Evolutionary conservation across 2,113 vertebrate genomes (phyloP).

Genomic region (Pelvicachromis taeniatus): DNA sequence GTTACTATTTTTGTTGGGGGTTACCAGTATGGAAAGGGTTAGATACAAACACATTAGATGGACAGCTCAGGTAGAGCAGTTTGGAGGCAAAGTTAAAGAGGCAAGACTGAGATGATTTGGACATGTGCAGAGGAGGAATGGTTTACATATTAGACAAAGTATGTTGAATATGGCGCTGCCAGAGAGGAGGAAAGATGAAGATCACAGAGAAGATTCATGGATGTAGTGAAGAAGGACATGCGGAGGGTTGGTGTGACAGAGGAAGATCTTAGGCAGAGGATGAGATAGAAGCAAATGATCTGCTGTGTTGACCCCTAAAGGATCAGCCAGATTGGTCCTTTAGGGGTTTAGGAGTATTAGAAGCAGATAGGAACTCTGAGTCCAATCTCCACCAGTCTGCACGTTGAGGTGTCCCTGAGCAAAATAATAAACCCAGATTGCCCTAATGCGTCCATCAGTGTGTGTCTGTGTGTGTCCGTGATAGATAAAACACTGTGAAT

Average conservation of each 20-base stretch:
- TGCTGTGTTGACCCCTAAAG: background rate
- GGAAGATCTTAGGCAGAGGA: background rate
- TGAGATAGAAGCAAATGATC: background rate
- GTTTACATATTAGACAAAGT: background rate
- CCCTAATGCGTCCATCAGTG: background rate
- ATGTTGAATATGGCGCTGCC: background rate
- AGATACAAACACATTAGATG: too few species aligned
- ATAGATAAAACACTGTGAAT: background rate
- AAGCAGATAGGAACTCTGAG: background rate
- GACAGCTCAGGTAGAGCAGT: too few species aligned
- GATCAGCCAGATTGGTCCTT: background rate
- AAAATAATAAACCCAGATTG: background rate
- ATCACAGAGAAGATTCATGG: background rate
- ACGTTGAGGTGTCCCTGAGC: background rate
- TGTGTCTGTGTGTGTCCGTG: background rate
- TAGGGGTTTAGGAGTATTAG: background rate
- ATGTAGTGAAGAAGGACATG: background rate
- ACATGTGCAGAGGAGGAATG: background rate
- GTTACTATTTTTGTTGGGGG: too few species aligned
- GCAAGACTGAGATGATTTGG: background rate
- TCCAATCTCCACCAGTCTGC: background rate
- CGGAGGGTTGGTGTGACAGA: background rate
- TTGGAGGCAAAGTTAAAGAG: too few species aligned
- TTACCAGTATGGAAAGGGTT: too few species aligned
- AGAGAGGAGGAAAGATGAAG: background rate